phyloP scores from a whole-genome alignment of 2,888 invertebrate species.

The Catotricha subobsoleta region DNA sequence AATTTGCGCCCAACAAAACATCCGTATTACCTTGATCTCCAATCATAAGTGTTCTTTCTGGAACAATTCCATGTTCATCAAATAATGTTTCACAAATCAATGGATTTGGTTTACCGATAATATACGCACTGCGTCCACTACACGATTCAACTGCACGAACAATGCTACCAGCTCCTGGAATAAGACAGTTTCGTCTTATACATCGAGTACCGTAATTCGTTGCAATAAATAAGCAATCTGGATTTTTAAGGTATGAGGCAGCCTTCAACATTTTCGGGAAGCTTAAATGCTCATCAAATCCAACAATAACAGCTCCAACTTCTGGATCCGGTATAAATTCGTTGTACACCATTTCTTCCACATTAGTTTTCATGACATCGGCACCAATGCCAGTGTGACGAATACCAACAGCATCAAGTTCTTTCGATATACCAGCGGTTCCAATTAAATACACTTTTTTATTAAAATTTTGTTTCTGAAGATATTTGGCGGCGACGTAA shows the following conservation, averaged over 20 bases:
- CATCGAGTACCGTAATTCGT: constrained; percentile 88
- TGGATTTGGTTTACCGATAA: constrained; percentile 81
- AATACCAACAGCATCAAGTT: constrained; percentile 66
- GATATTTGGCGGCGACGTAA: constrained; percentile 58
- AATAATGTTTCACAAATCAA: constrained; percentile 57
- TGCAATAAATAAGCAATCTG: constrained; percentile 66
- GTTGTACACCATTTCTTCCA: no score
- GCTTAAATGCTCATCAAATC: constrained; percentile 84
- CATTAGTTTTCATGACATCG: constrained; percentile 41
- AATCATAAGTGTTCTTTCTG: constrained; percentile 46
- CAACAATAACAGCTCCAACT: constrained; percentile 86
- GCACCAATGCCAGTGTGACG: constrained; percentile 53
- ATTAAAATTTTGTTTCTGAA: constrained; percentile 51
- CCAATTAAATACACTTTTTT: constrained; percentile 75
- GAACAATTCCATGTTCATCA: constrained; percentile 53
- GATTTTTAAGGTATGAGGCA: constrained; percentile 65
- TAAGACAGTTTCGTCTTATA: constrained; percentile 52
- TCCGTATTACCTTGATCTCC: constrained; percentile 67
- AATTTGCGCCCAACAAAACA: constrained; percentile 72
- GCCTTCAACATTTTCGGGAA: constrained; percentile 85
- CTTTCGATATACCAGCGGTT: constrained; percentile 59
- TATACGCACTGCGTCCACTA: constrained; percentile 52
- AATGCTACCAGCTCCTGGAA: constrained; percentile 70
- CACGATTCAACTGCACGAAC: constrained; percentile 73
- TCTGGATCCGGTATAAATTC: constrained; percentile 51